Conservation (phyloP, 1,140 invertebrate species). For the Aphaenogaster rudis region DNA sequence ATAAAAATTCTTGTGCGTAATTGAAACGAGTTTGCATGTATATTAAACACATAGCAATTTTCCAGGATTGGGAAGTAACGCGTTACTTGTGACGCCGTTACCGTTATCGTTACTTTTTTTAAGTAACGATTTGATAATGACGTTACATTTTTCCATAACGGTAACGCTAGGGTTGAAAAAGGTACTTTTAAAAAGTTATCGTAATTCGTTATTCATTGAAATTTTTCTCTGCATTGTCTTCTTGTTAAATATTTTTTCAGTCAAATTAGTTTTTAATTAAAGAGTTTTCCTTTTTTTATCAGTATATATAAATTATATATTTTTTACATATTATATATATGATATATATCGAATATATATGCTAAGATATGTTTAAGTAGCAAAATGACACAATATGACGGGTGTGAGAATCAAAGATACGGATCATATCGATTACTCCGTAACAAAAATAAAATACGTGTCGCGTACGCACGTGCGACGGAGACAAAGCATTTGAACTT, state of each 20-base stretch:
- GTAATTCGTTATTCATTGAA: no score
- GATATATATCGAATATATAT: no score
- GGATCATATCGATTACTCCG: not conserved
- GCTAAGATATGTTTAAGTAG: not conserved
- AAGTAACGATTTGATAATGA: no score
- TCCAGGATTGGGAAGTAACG: no score
- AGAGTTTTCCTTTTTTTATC: no score
- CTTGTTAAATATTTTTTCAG: not conserved
- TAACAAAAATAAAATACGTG: not conserved
- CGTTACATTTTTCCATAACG: no score
- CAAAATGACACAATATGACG: not conserved
- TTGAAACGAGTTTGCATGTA: not conserved
- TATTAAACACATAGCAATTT: not conserved
- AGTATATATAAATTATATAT: no score
- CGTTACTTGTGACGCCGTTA: no score
- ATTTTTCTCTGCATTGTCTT: not conserved
- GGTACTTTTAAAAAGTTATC: no score
- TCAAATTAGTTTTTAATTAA: no score
- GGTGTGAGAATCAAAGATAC: not conserved
- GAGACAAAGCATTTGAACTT: conserved; percentile 2
- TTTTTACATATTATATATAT: not conserved
- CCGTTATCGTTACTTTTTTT: no score
- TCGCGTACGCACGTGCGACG: not conserved
- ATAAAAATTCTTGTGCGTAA: not conserved
- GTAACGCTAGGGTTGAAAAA: no score